Evolutionary conservation across 1,140 invertebrate genomes (phyloP), one percentile per base, ranked within the genome.

Genomic region (Brachionus plicatilis): DNA sequence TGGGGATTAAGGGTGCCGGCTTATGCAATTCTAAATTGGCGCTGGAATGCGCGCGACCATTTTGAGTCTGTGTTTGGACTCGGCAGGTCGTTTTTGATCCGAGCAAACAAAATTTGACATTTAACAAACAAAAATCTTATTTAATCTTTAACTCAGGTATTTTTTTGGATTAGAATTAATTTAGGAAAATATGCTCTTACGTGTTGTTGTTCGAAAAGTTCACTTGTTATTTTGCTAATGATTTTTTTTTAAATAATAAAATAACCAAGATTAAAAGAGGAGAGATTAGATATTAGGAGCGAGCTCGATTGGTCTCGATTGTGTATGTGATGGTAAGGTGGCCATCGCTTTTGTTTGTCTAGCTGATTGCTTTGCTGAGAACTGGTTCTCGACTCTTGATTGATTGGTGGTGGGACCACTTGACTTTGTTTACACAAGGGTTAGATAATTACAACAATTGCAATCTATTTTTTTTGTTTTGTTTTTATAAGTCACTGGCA

Each of bases 141-240:
- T 68, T 68, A 68, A 68, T 68, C 66, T 68, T 68, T 68, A 68
- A 68, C 66, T 68, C 66, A 68, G 66, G 66, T 68, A 68, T 68
- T 68, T 68, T 68, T 68, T 12, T 68, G 66, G 66, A 68, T 68
- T 68, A 68, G 33, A 68, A 68, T 68, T 68, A 68, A 68, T 68
- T 68, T 68, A 41, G 6, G 33, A 37, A 68, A 68, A 33, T 33
- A 60, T 60, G 9, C 53, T 68, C 27, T 68, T 68, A 29, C 9
- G 66, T 68, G 60, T 66, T 3, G 0, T 27, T n/a, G 66, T 60
- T 60, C n/a, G 53, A 20, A 68, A 68, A 68, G 66, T 68, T 68
- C 66, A 68, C 33, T 68, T 68, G 66, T 68, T 9, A 68, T 68
- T 68, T 68, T 14, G 33, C 4, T 37, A 37, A 37, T 37, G 5